Evolutionary conservation across 2,888 invertebrate species (phyloP), one percentile per base, ranked within the genome.

Genomic region (Thecocarcelia acutangulata): DNA sequence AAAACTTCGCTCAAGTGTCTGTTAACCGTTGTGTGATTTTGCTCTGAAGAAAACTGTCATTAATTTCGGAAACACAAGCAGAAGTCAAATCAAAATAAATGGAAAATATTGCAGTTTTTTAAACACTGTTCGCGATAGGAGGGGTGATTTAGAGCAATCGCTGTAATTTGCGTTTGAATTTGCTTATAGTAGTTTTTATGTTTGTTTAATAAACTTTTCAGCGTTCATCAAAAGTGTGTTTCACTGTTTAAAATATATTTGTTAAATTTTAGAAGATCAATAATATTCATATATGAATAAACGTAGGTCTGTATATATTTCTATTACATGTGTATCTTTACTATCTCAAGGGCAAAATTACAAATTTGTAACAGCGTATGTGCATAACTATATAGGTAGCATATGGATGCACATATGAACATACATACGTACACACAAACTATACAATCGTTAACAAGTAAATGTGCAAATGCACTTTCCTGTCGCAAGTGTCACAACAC

Each of bases 331-430:
- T 70, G 13, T 74, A 63, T 74, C 63, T 63, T 70, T 44, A 58
- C 46, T 69, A 74, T 80, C 75, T 75, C 80, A 80, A 80, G 80
- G 80, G 75, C 80, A 80, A 80, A 66, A 58, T 70, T 54, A 64
- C 68, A 63, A 69, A 48, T 24, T 9, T 42, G 33, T 33, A 33
- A 9, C 1, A 9, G 9, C 9, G 9, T 5, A 8, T 33, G 33
- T 33, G 9, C 33, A 33, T 24, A 13, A 1, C 5, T 37, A 37
- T 12, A 13, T 15, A 13, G 13, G 3, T 11, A 28, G 21, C 21
- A 13, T 19, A 13, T 13, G 6, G 19, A 48, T 48, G 11, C 40
- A 24, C 4, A 42, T 54, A 24, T 19, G 13, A n/a, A 21, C 42
- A 12, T 12, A 21, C 15, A 3, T 52, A 52, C 44, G 4, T 52